phyloP scores from a whole-genome alignment of 2,797 vertebrate species.

The Spondyliosoma cantharus region DNA sequence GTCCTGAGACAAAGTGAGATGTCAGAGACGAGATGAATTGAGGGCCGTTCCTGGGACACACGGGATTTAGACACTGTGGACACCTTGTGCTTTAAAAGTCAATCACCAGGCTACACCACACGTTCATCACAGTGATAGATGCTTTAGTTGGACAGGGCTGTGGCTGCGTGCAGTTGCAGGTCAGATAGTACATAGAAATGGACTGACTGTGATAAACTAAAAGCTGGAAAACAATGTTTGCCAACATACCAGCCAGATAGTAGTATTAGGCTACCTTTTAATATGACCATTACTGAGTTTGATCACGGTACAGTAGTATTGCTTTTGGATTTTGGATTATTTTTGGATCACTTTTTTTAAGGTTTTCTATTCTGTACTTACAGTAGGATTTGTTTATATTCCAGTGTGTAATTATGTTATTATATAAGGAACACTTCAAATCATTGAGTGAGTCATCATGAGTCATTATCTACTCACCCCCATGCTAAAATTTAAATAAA shows the following conservation, averaged over 20 bases:
- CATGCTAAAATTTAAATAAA: too few species aligned
- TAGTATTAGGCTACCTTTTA: too few species aligned
- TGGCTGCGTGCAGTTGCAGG: slow-evolving; percentile 4
- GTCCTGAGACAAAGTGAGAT: slow-evolving; percentile 52
- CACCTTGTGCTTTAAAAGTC: slow-evolving; percentile 56
- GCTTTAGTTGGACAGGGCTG: slow-evolving; percentile 25
- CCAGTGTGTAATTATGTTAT: background rate
- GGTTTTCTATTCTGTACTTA: background rate
- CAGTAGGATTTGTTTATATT: background rate
- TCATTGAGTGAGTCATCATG: too few species aligned
- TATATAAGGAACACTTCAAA: too few species aligned
- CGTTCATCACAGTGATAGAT: slow-evolving; percentile 58
- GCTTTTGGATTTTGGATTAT: background rate
- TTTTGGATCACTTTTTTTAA: background rate
- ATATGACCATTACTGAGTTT: background rate
- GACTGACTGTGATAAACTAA: slow-evolving; percentile 29
- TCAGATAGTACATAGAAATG: slow-evolving; percentile 33
- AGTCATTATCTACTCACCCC: too few species aligned
- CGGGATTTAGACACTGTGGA: slow-evolving; percentile 43
- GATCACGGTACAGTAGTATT: background rate
- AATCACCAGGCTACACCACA: slow-evolving; percentile 16
- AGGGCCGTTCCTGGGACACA: slow-evolving; percentile 36
- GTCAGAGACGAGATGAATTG: slow-evolving; percentile 45
- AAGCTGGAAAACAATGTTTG: slow-evolving; percentile 1
- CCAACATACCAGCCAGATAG: background rate